Evolutionary conservation across 2,113 vertebrate species (phyloP).

Genomic region (Dipodomys merriami): DNA sequence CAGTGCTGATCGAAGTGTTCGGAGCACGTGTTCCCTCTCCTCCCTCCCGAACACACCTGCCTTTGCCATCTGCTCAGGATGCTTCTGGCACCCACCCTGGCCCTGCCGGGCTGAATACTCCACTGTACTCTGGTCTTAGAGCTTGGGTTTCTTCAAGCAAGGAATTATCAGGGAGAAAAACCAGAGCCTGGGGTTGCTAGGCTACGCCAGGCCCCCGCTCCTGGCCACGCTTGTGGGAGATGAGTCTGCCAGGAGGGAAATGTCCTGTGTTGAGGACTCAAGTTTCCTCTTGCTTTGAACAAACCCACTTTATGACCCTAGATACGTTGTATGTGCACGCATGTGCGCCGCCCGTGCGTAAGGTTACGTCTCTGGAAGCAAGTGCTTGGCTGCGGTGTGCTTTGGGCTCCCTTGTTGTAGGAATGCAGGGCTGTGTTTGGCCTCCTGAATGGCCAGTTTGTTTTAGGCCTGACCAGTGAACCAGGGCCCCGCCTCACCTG

Average conservation of each 20-base stretch:
- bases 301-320: neutral
- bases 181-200: conserved; percentile 25
- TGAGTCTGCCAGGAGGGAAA: neutral
- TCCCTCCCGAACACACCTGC: conserved; percentile 41
- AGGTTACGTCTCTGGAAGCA: neutral
- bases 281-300: neutral
- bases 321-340: neutral
- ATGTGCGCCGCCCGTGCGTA: no score
- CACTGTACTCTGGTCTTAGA: neutral
- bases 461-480: neutral
- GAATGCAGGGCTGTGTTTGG: neutral
- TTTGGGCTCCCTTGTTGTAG: conserved; percentile 1
- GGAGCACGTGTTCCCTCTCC: neutral
- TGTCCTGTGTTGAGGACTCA: neutral
- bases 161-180: neutral
- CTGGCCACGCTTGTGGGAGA: neutral
- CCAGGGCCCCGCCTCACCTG: neutral
- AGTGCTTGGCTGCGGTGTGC: neutral
- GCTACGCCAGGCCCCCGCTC: neutral
- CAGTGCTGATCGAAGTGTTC: neutral
- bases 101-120: neutral
- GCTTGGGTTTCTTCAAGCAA: conserved; percentile 19
- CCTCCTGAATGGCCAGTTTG: neutral
- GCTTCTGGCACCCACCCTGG: conserved; percentile 48
- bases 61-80: conserved; percentile 67